phyloP scores from a whole-genome alignment of 2,888 invertebrate genomes.

The Yponomeuta cagnagella region DNA sequence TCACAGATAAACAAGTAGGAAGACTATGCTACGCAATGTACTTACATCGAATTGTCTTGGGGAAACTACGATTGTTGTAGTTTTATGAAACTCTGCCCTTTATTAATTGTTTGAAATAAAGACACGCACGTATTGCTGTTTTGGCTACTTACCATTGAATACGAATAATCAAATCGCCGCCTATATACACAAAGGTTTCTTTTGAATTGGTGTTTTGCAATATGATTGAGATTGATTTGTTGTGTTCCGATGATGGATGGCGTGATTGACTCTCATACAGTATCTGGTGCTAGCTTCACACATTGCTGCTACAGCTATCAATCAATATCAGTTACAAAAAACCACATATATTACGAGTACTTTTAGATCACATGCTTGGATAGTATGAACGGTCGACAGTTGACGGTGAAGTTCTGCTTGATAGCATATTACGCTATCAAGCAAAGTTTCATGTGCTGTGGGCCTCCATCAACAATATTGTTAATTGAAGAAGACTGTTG shows the following conservation, averaged over 20 bases:
- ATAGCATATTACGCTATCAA: too few species aligned
- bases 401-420: too few species aligned
- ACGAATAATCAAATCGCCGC: too few species aligned
- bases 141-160: not conserved
- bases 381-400: too few species aligned
- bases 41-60: too few species aligned
- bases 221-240: not conserved
- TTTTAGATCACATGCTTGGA: too few species aligned
- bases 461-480: too few species aligned
- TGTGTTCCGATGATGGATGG: not conserved
- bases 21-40: too few species aligned
- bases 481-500: too few species aligned
- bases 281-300: constrained; percentile 1
- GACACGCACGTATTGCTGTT: not conserved
- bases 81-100: not conserved
- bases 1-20: too few species aligned
- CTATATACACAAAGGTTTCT: not conserved
- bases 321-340: not conserved
- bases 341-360: not conserved
- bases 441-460: too few species aligned
- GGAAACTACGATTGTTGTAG: not conserved
- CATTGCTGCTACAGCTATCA: not conserved
- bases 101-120: not conserved
- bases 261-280: not conserved
- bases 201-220: not conserved